Conservation (phyloP, 2,113 vertebrate species). For the Romanogobio albipinnatus region DNA sequence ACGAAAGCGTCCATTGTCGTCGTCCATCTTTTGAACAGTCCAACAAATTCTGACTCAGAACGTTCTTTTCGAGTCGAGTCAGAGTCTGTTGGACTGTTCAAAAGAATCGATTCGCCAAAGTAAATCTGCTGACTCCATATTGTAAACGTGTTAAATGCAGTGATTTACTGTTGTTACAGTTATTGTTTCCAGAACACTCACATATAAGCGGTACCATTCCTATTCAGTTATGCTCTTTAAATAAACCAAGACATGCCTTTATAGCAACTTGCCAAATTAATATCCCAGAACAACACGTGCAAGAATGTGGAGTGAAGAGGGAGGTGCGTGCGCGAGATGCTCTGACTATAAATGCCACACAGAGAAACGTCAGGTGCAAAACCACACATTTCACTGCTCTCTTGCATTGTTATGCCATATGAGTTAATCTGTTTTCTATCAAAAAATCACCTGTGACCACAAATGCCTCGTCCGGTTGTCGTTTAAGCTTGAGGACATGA, state of each 20-base stretch:
- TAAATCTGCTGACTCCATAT: not conserved
- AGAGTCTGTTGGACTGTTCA: not conserved
- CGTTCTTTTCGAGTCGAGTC: not conserved
- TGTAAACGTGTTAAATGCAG: not conserved
- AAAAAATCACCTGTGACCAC: not conserved
- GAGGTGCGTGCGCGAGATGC: conserved; percentile 27
- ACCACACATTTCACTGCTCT: conserved; percentile 44
- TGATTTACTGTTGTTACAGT: not conserved
- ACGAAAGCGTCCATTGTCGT: not conserved
- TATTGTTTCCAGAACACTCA: not conserved
- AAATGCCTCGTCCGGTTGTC: not conserved
- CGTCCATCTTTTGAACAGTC: no score
- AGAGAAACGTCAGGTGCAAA: conserved; percentile 41
- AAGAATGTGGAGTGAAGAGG: not conserved
- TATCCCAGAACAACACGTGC: not conserved
- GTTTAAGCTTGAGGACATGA: conserved; percentile 60
- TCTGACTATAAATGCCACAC: conserved; percentile 39
- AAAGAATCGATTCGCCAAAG: not conserved
- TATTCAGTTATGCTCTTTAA: no score
- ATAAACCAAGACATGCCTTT: no score
- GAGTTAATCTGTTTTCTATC: not conserved
- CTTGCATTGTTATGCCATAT: not conserved
- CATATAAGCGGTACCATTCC: not conserved
- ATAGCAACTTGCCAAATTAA: not conserved
- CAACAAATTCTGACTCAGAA: no score